Conservation (phyloP, 92 coral and sea anemone species). For the Epizoanthus ramosus region DNA sequence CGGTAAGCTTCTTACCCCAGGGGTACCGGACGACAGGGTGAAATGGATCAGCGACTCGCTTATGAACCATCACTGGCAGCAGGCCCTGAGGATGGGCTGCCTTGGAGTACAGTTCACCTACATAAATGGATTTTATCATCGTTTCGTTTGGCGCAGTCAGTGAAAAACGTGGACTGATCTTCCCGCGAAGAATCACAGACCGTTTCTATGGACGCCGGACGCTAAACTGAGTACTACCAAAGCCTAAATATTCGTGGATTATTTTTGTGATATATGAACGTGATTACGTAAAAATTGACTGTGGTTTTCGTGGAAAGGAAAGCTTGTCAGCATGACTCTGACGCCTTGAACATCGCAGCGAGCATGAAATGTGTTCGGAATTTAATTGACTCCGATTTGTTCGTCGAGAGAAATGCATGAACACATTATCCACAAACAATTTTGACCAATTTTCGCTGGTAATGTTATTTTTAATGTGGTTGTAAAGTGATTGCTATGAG, state of each 20-base stretch:
- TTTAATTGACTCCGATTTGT: too few species aligned
- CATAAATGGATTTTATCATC: slow-evolving; percentile 88
- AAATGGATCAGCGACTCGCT: slow-evolving; percentile 71
- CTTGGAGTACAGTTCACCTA: slow-evolving; percentile 88
- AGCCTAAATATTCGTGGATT: not conserved
- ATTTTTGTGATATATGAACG: not conserved
- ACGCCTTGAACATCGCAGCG: too few species aligned
- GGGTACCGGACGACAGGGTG: slow-evolving; percentile 70
- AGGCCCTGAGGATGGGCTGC: slow-evolving; percentile 85
- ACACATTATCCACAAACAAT: too few species aligned
- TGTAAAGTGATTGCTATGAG: too few species aligned
- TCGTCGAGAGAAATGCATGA: too few species aligned
- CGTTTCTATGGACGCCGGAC: slow-evolving; percentile 43
- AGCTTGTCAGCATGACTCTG: too few species aligned
- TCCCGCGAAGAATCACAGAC: slow-evolving; percentile 14
- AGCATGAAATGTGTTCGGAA: too few species aligned
- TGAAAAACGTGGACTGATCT: slow-evolving; percentile 4
- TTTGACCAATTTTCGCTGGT: too few species aligned
- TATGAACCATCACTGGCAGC: slow-evolving; percentile 75
- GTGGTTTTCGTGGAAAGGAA: too few species aligned
- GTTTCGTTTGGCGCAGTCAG: slow-evolving; percentile 85
- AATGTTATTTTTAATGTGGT: too few species aligned
- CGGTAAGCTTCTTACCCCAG: slow-evolving; percentile 74
- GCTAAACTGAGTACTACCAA: not conserved
- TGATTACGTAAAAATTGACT: too few species aligned